Conservation (phyloP, 2,888 invertebrate species). For the Malachius bipustulatus region DNA sequence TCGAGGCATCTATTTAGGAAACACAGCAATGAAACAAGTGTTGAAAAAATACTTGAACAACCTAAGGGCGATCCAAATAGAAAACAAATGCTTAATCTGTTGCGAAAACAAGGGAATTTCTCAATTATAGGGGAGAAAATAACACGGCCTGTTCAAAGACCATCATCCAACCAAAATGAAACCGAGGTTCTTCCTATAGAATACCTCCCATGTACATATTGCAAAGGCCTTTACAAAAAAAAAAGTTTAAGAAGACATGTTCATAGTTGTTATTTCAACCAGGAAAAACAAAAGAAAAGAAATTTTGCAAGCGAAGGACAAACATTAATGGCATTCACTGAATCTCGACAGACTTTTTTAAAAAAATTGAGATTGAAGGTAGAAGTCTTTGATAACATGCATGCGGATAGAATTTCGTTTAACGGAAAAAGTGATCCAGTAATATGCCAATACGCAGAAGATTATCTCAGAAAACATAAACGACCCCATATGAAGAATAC, state of each 20-base stretch:
- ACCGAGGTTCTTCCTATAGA: constrained; percentile 3
- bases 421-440: constrained; percentile 19
- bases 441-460: constrained; percentile 21
- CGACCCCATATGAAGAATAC: constrained; percentile 20
- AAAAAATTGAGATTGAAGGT: constrained; percentile 18
- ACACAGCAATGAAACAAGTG: constrained; percentile 15
- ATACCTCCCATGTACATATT: constrained; percentile 18
- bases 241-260: constrained; percentile 14
- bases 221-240: constrained; percentile 18
- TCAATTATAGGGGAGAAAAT: constrained; percentile 14
- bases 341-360: constrained; percentile 15
- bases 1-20: constrained; percentile 19
- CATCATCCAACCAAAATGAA: constrained; percentile 7
- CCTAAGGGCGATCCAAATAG: constrained; percentile 15
- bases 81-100: constrained; percentile 14
- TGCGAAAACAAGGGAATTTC: constrained; percentile 19
- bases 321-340: constrained; percentile 15
- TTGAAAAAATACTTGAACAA: constrained; percentile 13
- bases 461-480: constrained; percentile 21
- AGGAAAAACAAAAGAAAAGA: constrained; percentile 2
- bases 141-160: constrained; percentile 19
- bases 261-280: constrained; percentile 13
- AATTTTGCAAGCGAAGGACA: constrained; percentile 17
- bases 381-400: constrained; percentile 21
- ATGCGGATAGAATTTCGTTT: constrained; percentile 18